A percentile compares a stretch with the other conserved stretches of the same genome.
Conservation (phyloP, 2,888 invertebrate species). For the Tortrix viridana region DNA sequence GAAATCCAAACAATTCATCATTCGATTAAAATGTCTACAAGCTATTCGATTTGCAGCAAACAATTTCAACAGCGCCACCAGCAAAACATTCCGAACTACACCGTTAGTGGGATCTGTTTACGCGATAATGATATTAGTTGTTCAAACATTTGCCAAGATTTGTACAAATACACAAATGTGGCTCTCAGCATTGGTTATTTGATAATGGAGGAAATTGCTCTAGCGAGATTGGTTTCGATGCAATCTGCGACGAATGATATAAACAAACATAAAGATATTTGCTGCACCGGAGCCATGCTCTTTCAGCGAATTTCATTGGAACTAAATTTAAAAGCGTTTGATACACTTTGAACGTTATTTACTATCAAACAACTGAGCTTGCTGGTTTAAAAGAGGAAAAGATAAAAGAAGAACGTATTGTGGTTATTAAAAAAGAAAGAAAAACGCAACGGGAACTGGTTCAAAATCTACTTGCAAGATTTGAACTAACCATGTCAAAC, state of each 20-base stretch:
- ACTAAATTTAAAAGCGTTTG: background rate
- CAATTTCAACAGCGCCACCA: conserved; percentile 24
- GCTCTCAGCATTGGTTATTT: conserved; percentile 33
- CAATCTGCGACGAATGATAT: conserved; percentile 11
- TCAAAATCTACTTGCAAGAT: no score
- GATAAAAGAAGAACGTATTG: no score
- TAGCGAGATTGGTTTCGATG: conserved; percentile 8
- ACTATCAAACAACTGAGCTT: no score
- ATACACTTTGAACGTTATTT: background rate
- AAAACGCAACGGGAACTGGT: no score
- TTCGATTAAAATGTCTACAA: conserved; percentile 10
- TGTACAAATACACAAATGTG: conserved; percentile 44
- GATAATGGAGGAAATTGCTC: conserved; percentile 32
- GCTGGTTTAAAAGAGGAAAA: no score
- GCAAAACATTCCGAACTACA: conserved; percentile 29
- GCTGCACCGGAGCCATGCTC: background rate
- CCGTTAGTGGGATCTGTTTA: conserved; percentile 50
- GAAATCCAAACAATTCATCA: no score
- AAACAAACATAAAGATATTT: background rate
- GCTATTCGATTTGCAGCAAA: conserved; percentile 21
- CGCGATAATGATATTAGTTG: conserved; percentile 57
- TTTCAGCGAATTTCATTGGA: background rate
- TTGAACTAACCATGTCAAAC: no score
- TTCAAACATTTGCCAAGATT: conserved; percentile 51
- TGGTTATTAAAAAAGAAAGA: no score